Base-by-base conservation (phyloP, 2,888 invertebrate species). In the Cephus pulcher region DNA sequence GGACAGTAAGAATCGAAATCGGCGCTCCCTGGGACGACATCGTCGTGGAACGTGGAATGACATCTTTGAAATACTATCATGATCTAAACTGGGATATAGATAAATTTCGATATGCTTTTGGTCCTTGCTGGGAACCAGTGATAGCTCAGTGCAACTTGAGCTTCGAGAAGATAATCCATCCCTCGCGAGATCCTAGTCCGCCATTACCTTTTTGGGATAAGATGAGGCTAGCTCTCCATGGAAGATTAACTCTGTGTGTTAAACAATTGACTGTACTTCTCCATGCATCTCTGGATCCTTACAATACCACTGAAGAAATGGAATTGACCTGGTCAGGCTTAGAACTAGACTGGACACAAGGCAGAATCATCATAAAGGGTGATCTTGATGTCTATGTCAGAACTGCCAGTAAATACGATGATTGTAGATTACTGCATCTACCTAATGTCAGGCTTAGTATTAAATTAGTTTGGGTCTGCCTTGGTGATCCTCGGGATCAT, bases 91-190 rank as follows among this genome's bases (percentile, higher is more conserved):
- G 98, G 93, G 98, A 98, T 91, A 95, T 98, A 86, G 95, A 96
- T 76, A 95, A 96, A 84, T 97, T 95, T 89, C 96, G 96, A 89
- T 97, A 98, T 90, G 98, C 99, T 0, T 99, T 99, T 90, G 99
- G 99, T 0, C 98, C 99, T 0, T 99, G 99, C 91, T 99, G 99
- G 99, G 99, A 99, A 89, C 99, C 99, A 0, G 98, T 97, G 30
- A 95, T 98, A 78, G 97, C 98, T 0, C 97, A 98, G 88, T 96
- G 96, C 92, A 97, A 97, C 89, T 92, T 97, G 15, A 95, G 96
- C 82, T 96, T 98, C 92, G 98, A 98, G 88, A 96, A 96, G 91
- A 97, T 97, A 30, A 94, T 96, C 4, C 95, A 96, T 0, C 96
- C 96, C 0, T 98, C 98, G 0, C 93, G 95, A 79, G 99, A 99